Evolutionary conservation across 2,113 vertebrate species (phyloP).

Genomic region (Gasterosteus aculeatus): DNA sequence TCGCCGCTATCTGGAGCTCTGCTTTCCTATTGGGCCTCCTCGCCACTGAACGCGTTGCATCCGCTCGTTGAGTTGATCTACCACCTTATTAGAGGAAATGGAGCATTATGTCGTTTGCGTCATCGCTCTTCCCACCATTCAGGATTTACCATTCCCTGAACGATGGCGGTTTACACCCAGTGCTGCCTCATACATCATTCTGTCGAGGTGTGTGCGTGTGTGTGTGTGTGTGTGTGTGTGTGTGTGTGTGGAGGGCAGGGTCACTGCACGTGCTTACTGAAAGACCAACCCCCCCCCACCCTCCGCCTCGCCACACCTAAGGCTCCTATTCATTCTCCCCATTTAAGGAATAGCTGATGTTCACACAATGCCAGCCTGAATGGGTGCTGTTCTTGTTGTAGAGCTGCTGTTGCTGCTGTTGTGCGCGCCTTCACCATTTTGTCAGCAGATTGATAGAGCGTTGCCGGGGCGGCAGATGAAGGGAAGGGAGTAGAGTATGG

Average conservation of each 20-base stretch:
- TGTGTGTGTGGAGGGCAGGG: constrained; percentile 22
- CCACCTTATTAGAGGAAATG: constrained; percentile 76
- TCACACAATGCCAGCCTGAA: constrained; percentile 36
- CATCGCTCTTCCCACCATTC: constrained; percentile 75
- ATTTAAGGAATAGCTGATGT: constrained; percentile 62
- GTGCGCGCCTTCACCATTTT: constrained; percentile 25
- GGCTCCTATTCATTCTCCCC: constrained; percentile 51
- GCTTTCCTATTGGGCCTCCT: constrained; percentile 8
- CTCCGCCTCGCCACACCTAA: not conserved
- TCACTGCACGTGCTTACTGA: constrained; percentile 22
- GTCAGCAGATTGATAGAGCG: constrained; percentile 45
- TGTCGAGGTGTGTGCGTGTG: constrained; percentile 34
- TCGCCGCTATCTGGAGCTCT: not conserved
- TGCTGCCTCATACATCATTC: constrained; percentile 79
- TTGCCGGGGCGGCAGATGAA: constrained; percentile 14
- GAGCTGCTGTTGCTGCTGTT: not conserved
- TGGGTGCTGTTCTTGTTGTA: constrained; percentile 33
- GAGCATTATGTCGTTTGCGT: constrained; percentile 77
- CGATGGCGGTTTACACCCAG: constrained; percentile 80
- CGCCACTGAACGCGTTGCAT: constrained; percentile 24
- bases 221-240: constrained; percentile 7
- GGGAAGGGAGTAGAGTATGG: not conserved
- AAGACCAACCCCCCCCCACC: constrained; percentile 16
- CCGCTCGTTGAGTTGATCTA: constrained; percentile 62
- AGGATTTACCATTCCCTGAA: constrained; percentile 83